Evolutionary conservation across 2,888 invertebrate genomes (phyloP).

Genomic region (Gastracanthus pulcherrimus): DNA sequence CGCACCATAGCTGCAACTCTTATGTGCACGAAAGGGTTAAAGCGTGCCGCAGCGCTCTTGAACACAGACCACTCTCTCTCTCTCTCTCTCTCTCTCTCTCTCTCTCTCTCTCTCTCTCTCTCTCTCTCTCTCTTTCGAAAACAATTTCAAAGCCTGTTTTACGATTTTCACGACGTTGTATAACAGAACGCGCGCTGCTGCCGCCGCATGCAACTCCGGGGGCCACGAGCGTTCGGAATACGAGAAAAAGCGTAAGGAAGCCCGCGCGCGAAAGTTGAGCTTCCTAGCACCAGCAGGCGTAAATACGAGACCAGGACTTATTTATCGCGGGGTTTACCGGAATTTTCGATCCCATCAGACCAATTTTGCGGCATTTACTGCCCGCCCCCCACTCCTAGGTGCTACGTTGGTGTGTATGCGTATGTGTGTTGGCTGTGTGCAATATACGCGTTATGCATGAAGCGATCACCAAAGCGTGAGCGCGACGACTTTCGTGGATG

Average conservation of each 20-base stretch:
- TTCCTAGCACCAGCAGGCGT: no score
- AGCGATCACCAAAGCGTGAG: no score
- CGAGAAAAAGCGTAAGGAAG: slow-evolving; percentile 44
- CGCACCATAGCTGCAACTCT: no score
- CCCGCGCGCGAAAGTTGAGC: not conserved
- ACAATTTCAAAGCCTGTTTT: slow-evolving; percentile 69
- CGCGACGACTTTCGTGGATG: no score
- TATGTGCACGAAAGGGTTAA: no score
- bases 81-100: not conserved
- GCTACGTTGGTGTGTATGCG: not conserved
- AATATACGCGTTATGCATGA: no score
- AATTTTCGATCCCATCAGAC: slow-evolving; percentile 61
- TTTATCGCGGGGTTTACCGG: slow-evolving; percentile 58
- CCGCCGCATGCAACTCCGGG: no score
- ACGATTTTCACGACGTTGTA: slow-evolving; percentile 59
- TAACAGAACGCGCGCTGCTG: slow-evolving; percentile 20
- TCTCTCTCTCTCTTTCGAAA: slow-evolving; percentile 57
- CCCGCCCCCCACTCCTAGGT: no score
- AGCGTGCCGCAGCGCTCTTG: not conserved
- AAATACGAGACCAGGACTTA: slow-evolving; percentile 54
- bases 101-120: slow-evolving; percentile 30
- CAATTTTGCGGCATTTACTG: slow-evolving; percentile 41
- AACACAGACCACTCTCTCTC: not conserved
- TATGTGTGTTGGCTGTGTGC: no score
- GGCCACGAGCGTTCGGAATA: no score